Evolutionary conservation across 2,888 invertebrate genomes (phyloP), one percentile per base, ranked within the genome.

Genomic region (Sesia bembeciformis): DNA sequence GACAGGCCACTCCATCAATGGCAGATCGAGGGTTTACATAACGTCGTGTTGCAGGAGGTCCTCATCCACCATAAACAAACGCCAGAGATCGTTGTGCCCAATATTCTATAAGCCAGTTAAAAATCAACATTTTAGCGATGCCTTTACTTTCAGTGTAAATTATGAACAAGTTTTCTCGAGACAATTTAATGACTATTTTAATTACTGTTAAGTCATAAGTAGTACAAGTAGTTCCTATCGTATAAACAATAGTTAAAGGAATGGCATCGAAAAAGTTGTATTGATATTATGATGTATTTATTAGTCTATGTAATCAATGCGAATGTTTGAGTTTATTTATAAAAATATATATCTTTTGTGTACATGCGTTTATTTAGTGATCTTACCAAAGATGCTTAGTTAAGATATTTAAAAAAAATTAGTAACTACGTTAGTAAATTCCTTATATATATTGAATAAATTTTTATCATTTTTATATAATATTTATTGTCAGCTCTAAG

Each of bases 51-150:
- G 55, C 69, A 86, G 54, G 91, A 92, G 56, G 87, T 92, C 40
- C 56, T 78, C 52, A 90, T 92, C 68, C 74, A 83, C 74, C 91
- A 91, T 76, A 87, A 91, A 57, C 87, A 82, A 8, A 77, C 78
- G 2, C 77, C 81, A 0, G 84, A 84, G 65, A 65, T 85, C 41
- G 54, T 58, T 4, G 68, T 80, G 4, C 74, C 76, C 23, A 77
- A 58, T 78, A 62, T 63, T 39, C 49, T 52, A 58, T 50, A 50
- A 46, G 23, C 4, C 46, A 46, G 23, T 46, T 46, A 46, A 4
- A 8, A 46, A 4, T 0, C 5, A 50, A 3, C 7, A 8, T 50
- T 50, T 50, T 38, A 23, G 8, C 39, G 50, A 50, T 50, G 50
- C 50, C 50, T 50, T 39, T 39, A 50, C 50, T 38, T 38, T 50